Evolutionary conservation across 2,797 vertebrate species (phyloP), one percentile per base, ranked within the genome.

Genomic region (Sciurus vulgaris): DNA sequence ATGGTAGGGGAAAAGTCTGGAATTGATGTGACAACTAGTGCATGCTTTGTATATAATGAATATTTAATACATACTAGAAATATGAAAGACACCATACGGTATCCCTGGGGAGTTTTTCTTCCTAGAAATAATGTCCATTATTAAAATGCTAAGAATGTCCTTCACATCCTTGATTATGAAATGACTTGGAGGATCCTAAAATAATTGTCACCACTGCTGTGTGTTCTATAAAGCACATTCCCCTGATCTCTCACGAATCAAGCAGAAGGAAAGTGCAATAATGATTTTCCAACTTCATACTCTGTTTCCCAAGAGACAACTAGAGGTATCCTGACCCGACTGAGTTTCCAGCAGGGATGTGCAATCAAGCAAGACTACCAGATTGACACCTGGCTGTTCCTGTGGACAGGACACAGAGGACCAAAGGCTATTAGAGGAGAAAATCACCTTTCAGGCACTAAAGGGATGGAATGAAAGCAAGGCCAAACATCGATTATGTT

Each of bases 141-240:
- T 65, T 77, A 96, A 91, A 94, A 86, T 59, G 18, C 35, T 82
- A 95, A 89, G 24, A 81, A 83, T 67, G 33, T 2, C 20, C 20
- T 51, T 84, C 26, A 30, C 59, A 41, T 35, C 28, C n/a, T 61
- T 38, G 33, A 63, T 54, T 94, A 93, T 92, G 47, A 76, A 94
- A 94, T 96, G 33, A 12, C 91, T 93, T 3, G 96, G 96, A 97
- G 96, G 95, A 97, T 76, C 93, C 86, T 86, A 94, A 96, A 98
- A 95, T 96, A 97, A 92, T 94, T 83, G 84, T 73, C 7, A 63
- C 49, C n/a, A 86, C 67, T 65, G 67, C 49, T 87, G 26, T 93
- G 89, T 82, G 84, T 97, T 97, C 95, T 14, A 63, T 84, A 97
- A 98, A 88, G 47, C 65, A 89, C 6, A 88, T 97, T 96, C 11